Percentiles rank a stretch among this genome's conserved stretches.
These are phyloP conservation scores for Drosophila picticornis DNA, from an alignment of 2,888 invertebrate species.

Conservation along the genomic window DNA sequence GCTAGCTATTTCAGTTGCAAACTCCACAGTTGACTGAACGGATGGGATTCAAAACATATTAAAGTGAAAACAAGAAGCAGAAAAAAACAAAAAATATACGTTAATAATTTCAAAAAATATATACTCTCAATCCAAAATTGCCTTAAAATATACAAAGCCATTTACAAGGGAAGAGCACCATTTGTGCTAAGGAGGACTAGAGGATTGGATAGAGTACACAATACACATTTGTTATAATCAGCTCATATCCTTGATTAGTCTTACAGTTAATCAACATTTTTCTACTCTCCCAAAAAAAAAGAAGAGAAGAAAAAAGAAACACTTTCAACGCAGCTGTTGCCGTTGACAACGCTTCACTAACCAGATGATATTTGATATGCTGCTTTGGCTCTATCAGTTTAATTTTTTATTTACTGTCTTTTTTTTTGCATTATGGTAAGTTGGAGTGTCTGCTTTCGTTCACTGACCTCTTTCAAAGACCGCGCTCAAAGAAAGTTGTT, in stretches of 20 bases:
- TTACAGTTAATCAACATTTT: not conserved
- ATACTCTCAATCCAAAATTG: not conserved
- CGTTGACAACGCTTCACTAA: conserved; percentile 23
- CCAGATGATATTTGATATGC: conserved; percentile 47
- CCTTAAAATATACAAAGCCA: not conserved
- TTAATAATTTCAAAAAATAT: not conserved
- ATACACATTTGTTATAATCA: not conserved
- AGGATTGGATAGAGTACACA: not conserved
- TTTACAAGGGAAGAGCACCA: not conserved
- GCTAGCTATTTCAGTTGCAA: not conserved
- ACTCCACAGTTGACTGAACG: not conserved
- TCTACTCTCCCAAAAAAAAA: not conserved
- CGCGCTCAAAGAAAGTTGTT: conserved; percentile 62
- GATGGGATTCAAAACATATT: not conserved
- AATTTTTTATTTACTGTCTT: not conserved
- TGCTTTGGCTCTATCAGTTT: not conserved
- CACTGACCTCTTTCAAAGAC: conserved; percentile 65
- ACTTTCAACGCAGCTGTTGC: conserved; percentile 42
- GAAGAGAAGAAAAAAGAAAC: not conserved
- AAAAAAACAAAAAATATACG: not conserved
- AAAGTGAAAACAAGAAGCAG: not conserved
- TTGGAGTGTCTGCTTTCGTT: conserved; percentile 53
- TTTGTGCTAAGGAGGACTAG: not conserved
- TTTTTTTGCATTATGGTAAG: conserved; percentile 5
- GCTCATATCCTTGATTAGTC: not conserved